phyloP scores from a whole-genome alignment of 2,797 vertebrate genomes.

The Phoeniculus purpureus region DNA sequence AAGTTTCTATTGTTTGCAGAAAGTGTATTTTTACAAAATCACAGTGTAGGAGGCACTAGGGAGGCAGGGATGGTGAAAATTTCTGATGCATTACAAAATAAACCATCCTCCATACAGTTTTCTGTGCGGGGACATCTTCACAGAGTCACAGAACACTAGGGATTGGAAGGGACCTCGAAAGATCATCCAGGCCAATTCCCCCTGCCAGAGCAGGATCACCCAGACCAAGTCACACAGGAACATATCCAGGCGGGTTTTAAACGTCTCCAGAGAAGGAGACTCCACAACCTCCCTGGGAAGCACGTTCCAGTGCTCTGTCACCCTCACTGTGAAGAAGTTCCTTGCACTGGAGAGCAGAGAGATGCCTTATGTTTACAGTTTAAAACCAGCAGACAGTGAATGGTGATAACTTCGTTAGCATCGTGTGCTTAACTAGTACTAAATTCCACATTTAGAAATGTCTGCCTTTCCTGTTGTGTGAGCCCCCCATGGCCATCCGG shows the following conservation, averaged over 20 bases:
- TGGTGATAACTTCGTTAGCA: neutral
- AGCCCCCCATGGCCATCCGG: neutral
- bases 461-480: rapidly evolving
- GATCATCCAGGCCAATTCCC: too few relatives aligned
- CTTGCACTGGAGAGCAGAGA: rapidly evolving
- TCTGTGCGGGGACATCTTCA: neutral
- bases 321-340: rapidly evolving
- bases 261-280: too few relatives aligned
- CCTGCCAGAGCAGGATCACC: too few relatives aligned
- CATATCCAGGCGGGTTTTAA: too few relatives aligned
- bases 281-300: too few relatives aligned
- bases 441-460: rapidly evolving
- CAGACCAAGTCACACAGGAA: too few relatives aligned
- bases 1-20: neutral
- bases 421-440: neutral
- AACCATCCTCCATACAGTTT: neutral
- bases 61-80: neutral
- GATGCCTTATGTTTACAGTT: rapidly evolving
- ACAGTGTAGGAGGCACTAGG: neutral
- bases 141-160: too few relatives aligned
- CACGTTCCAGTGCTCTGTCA: too few relatives aligned
- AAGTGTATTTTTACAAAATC: neutral
- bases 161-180: too few relatives aligned
- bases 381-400: neutral
- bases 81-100: neutral